phyloP scores from a whole-genome alignment of 92 coral and sea anemone genomes.

The Palythoa grandiflora region DNA sequence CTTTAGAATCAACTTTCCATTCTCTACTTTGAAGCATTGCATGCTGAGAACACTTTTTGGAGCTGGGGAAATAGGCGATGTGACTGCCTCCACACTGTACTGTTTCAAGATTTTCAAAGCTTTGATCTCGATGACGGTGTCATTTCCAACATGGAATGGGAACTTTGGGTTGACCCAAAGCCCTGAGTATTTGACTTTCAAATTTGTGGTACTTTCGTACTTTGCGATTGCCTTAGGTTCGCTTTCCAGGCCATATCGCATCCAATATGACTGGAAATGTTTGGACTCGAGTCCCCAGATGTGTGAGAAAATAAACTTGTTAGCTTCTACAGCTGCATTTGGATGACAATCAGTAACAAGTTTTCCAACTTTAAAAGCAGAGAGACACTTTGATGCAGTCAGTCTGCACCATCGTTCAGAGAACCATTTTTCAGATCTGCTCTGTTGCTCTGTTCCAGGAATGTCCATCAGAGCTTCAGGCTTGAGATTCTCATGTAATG shows the following conservation, averaged over 20 bases:
- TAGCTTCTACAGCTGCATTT: conserved; percentile 45
- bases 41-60: conserved; percentile 50
- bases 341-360: conserved; percentile 22
- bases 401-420: conserved; percentile 7
- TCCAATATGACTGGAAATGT: conserved; percentile 55
- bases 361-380: conserved; percentile 38
- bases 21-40: conserved; percentile 62
- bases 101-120: conserved; percentile 62
- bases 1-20: conserved; percentile 46
- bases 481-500: neutral
- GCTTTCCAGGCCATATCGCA: conserved; percentile 67
- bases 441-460: neutral
- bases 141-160: conserved; percentile 52
- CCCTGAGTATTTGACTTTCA: conserved; percentile 43
- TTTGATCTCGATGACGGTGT: conserved; percentile 63
- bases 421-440: conserved; percentile 23
- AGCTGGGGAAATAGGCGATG: conserved; percentile 5
- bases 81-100: conserved; percentile 47
- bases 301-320: neutral
- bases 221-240: conserved; percentile 56
- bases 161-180: conserved; percentile 69
- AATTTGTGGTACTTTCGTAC: conserved; percentile 37
- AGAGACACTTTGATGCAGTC: conserved; percentile 33
- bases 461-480: neutral
- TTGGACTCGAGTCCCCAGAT: conserved; percentile 39